Evolutionary conservation across 1,140 invertebrate genomes (phyloP).

Genomic region (Drosophila fuyamai): DNA sequence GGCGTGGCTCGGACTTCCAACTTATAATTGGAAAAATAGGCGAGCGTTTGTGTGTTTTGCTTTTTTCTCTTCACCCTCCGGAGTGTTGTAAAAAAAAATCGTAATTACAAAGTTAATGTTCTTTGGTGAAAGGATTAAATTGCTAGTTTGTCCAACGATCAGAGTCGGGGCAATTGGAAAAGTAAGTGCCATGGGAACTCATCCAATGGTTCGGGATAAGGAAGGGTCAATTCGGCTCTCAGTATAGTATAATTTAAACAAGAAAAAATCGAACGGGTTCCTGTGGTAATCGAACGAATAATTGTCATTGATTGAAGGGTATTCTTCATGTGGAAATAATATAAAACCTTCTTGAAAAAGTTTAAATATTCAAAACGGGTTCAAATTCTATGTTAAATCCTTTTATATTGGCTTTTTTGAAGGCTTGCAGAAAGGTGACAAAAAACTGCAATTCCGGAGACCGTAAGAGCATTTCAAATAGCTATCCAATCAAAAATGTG

Average conservation of each 20-base stretch:
- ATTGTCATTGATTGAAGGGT: background rate
- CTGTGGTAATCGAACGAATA: conserved; percentile 5
- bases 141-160: conserved; percentile 59
- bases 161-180: conserved; percentile 46
- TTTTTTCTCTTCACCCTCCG: conserved; percentile 5
- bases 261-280: background rate
- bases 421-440: no score
- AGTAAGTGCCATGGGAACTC: conserved; percentile 64
- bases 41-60: conserved; percentile 30
- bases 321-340: background rate
- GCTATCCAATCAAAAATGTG: no score
- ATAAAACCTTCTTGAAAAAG: no score
- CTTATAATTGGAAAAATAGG: conserved; percentile 78
- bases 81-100: conserved; percentile 59
- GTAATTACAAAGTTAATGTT: conserved; percentile 83
- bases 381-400: no score
- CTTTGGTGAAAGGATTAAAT: conserved; percentile 84
- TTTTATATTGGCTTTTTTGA: no score
- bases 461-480: no score
- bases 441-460: no score
- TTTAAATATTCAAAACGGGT: no score
- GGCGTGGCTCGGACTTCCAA: conserved; percentile 63
- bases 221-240: background rate
- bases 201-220: conserved; percentile 1
- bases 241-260: background rate